phyloP scores from a whole-genome alignment of 2,113 vertebrate species.

The Passer montanus region DNA sequence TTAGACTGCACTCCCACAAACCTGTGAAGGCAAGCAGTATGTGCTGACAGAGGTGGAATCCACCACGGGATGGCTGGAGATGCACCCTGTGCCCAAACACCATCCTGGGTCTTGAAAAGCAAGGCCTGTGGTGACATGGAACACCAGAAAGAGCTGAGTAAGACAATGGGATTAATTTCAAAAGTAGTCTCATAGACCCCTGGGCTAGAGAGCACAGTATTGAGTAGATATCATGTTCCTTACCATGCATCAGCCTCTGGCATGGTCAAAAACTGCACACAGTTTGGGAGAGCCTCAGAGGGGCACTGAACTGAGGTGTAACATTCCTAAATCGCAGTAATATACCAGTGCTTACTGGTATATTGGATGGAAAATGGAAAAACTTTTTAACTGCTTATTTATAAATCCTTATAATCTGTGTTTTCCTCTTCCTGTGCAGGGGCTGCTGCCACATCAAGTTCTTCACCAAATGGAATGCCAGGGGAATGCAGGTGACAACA shows the following conservation, averaged over 20 bases:
- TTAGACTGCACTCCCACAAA: not conserved
- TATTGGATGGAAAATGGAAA: not conserved
- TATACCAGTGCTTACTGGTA: not conserved
- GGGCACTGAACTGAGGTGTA: not conserved
- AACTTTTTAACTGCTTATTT: not conserved
- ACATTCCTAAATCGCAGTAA: not conserved
- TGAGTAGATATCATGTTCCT: not conserved
- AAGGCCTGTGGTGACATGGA: not conserved
- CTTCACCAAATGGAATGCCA: constrained; percentile 89
- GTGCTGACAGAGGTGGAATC: not conserved
- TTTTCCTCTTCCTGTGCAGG: constrained; percentile 66
- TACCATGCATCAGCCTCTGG: not conserved
- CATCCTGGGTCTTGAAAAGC: not conserved
- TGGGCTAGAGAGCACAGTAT: not conserved
- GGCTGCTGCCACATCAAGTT: constrained; percentile 84
- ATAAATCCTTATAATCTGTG: not conserved
- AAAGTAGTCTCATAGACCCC: not conserved
- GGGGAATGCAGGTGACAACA: constrained; percentile 97
- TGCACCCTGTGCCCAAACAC: not conserved
- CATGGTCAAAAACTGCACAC: fast-evolving
- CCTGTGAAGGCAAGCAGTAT: fast-evolving
- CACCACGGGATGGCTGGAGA: not conserved
- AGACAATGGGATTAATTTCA: not conserved
- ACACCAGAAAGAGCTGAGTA: not conserved
- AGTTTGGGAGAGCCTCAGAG: fast-evolving